Evolutionary conservation across 1,140 invertebrate species (phyloP).

Genomic region (Listronotus bonariensis): DNA sequence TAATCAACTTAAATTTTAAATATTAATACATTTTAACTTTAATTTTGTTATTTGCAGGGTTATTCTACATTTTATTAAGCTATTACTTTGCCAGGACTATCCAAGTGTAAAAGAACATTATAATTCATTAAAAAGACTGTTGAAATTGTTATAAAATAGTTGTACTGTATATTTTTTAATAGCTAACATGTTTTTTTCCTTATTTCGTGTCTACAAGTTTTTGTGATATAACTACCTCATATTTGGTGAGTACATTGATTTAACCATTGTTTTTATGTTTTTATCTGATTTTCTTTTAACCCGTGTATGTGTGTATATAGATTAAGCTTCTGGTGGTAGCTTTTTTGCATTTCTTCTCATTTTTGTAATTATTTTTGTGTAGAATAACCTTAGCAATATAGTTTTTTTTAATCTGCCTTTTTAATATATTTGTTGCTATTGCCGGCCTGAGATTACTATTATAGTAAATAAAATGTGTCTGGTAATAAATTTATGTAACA

Average conservation of each 20-base stretch:
- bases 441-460: too few species aligned
- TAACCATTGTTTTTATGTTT: neutral
- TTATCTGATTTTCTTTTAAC: constrained; percentile 16
- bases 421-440: too few species aligned
- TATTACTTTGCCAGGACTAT: constrained; percentile 38
- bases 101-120: constrained; percentile 23
- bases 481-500: too few species aligned
- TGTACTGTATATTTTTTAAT: neutral
- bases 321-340: constrained; percentile 19
- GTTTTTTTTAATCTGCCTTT: too few species aligned
- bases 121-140: constrained; percentile 3
- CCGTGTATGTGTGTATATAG: constrained; percentile 8
- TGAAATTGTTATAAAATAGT: neutral
- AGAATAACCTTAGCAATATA: constrained; percentile 32
- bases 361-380: constrained; percentile 9
- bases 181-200: neutral
- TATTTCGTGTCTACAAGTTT: constrained; percentile 15
- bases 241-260: constrained; percentile 21
- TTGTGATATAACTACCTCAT: constrained; percentile 19
- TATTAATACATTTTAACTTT: constrained; percentile 26
- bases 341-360: neutral
- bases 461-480: too few species aligned
- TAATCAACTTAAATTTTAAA: neutral
- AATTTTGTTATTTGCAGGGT: constrained; percentile 39
- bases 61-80: constrained; percentile 39